Conservation (phyloP, 2,797 vertebrate species). For the Lagorchestes hirsutus region DNA sequence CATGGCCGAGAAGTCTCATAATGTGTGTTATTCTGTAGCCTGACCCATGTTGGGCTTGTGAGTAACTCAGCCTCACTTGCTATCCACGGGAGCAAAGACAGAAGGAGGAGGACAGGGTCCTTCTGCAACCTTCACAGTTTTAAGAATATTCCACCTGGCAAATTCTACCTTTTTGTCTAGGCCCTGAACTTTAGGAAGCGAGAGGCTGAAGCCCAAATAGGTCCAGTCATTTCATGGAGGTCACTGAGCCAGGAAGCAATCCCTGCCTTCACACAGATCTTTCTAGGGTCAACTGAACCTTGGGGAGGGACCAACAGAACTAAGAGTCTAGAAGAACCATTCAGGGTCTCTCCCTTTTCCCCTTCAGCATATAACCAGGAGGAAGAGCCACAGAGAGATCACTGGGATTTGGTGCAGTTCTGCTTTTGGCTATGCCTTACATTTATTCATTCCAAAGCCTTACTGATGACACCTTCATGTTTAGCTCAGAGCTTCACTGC, state of each 20-base stretch:
- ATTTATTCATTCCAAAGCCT: not conserved
- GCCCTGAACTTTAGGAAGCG: not conserved
- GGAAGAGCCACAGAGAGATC: not conserved
- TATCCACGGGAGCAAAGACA: not conserved
- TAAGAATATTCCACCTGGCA: not conserved
- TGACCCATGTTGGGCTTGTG: no score
- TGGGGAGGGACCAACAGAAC: not conserved
- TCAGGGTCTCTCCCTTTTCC: not conserved
- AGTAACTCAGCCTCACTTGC: not conserved
- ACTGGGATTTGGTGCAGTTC: accelerated
- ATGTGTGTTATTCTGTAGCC: not conserved
- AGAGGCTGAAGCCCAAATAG: not conserved
- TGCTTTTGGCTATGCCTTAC: not conserved
- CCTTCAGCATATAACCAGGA: not conserved
- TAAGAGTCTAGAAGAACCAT: not conserved
- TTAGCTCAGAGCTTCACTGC: not conserved
- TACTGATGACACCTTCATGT: not conserved
- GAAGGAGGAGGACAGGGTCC: not conserved
- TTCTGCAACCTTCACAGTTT: not conserved
- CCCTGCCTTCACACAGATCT: no score
- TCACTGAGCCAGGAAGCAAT: not conserved
- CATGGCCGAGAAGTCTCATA: not conserved
- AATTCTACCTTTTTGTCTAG: not conserved
- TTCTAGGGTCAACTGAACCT: not conserved
- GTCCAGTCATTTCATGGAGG: no score